Conservation (phyloP, 2,113 vertebrate genomes). For the Catagonus wagneri region DNA sequence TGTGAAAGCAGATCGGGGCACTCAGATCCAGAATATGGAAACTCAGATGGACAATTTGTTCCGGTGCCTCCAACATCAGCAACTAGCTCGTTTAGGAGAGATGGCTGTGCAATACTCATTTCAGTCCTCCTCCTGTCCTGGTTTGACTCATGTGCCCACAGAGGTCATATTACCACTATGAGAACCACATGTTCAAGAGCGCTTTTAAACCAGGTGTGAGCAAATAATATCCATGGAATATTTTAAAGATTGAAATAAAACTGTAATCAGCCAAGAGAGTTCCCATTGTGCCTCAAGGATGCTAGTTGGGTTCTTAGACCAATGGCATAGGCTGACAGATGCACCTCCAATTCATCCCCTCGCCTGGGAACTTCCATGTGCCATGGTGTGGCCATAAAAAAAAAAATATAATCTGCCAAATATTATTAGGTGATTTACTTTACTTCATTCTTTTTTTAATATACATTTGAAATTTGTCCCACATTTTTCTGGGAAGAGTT, state of each 20-base stretch:
- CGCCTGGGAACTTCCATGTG: too few species aligned
- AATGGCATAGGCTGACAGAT: too few species aligned
- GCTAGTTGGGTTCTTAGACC: too few species aligned
- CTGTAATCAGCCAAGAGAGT: neutral
- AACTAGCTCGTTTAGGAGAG: neutral
- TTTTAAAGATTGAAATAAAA: neutral
- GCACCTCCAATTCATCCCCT: too few species aligned
- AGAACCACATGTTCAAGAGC: neutral
- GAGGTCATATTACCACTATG: neutral
- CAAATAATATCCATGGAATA: neutral
- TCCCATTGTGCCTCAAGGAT: too few species aligned
- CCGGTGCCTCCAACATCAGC: neutral
- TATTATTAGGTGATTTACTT: neutral
- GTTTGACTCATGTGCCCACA: neutral
- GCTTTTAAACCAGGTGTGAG: neutral
- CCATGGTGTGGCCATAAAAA: neutral
- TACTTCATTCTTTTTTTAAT: neutral
- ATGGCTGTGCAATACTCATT: fast-evolving
- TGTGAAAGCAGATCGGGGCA: neutral
- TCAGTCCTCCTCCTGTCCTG: neutral
- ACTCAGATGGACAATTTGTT: neutral
- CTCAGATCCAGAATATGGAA: neutral
- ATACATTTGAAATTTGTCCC: neutral
- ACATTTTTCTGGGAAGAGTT: neutral
- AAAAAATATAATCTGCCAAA: neutral